Percentiles rank a stretch among this genome's conserved stretches.
Conservation (phyloP, 2,888 invertebrate genomes). For the Spilarctia lutea region DNA sequence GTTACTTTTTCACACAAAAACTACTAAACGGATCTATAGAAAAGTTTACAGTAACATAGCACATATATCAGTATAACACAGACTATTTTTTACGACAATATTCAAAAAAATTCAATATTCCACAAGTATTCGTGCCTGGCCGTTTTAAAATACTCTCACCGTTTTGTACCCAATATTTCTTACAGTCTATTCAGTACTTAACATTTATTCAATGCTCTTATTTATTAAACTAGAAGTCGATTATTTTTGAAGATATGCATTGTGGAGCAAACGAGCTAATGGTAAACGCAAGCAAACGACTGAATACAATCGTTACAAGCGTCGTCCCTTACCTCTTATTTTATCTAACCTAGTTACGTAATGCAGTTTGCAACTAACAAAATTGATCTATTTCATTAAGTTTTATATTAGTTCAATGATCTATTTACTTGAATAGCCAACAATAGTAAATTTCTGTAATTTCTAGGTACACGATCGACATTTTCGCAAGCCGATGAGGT, state of each 20-base stretch:
- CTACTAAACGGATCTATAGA: no score
- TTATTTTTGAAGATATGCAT: no score
- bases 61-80: no score
- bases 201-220: no score
- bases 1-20: no score
- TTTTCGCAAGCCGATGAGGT: constrained; percentile 49
- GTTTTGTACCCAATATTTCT: not conserved
- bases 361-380: not conserved
- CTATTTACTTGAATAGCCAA: not conserved
- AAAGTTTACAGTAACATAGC: no score
- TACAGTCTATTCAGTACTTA: no score
- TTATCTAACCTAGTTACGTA: not conserved
- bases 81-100: no score
- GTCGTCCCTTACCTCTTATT: no score
- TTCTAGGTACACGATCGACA: constrained; percentile 12
- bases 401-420: not conserved
- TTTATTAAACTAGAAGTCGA: no score
- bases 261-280: no score
- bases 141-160: not conserved
- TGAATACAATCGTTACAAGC: not conserved
- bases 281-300: no score
- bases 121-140: not conserved
- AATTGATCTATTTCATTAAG: not conserved
- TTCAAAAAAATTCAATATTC: not conserved
- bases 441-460: not conserved